A percentile compares a stretch with the other conserved stretches of the same genome.
These are phyloP conservation scores for Paracentrotus lividus DNA, from an alignment of 53 echinoderm and acorn worm genomes.

Conservation along the genomic window DNA sequence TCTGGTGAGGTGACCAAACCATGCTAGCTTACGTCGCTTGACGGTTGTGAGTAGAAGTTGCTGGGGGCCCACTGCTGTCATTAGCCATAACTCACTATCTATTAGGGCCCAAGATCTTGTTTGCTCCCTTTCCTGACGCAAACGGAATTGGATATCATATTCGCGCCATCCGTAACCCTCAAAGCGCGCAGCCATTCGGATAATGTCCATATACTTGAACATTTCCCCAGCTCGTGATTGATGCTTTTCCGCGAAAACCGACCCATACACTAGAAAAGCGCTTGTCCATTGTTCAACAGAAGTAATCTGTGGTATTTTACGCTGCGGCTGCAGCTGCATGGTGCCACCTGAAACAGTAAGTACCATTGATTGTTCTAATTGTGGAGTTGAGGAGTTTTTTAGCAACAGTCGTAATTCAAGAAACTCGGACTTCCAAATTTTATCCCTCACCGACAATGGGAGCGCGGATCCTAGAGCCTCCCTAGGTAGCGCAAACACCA, in stretches of 20 bases:
- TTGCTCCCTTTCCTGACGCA: constrained; percentile 6
- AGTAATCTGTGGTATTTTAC: constrained; percentile 5
- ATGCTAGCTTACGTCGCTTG: too few species aligned
- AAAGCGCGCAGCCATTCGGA: constrained; percentile 16
- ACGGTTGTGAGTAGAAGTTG: too few species aligned
- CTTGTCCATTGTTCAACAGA: constrained; percentile 52
- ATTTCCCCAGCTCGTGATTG: background rate
- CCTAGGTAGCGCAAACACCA: background rate
- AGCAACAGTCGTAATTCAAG: constrained; percentile 1
- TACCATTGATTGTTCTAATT: background rate
- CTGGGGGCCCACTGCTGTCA: too few species aligned
- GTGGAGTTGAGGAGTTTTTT: background rate
- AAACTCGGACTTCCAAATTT: background rate
- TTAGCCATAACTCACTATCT: too few species aligned
- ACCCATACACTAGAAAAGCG: constrained; percentile 21
- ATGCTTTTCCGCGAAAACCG: constrained; percentile 14
- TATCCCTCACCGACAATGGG: background rate
- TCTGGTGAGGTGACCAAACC: too few species aligned
- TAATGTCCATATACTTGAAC: constrained; percentile 47
- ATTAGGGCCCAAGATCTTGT: too few species aligned
- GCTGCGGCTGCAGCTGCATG: constrained; percentile 56
- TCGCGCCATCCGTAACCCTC: background rate
- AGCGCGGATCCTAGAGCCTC: background rate
- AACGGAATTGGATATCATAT: too few species aligned
- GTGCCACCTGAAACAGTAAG: background rate